These are phyloP conservation scores for Anthophora plumipes DNA, from an alignment of 2,888 invertebrate genomes.

Conservation along the genomic window DNA sequence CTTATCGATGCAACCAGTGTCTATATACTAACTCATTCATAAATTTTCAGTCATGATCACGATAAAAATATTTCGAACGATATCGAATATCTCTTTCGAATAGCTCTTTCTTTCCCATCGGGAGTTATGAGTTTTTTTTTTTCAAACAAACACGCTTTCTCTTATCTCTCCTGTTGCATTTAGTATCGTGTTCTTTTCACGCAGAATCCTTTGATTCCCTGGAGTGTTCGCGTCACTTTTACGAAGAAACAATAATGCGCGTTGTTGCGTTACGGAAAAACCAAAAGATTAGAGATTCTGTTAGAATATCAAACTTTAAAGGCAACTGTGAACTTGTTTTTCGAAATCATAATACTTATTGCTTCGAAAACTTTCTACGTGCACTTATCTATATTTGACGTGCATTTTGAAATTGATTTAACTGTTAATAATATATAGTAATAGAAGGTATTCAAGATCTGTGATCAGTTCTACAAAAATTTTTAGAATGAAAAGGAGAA, in stretches of 20 bases:
- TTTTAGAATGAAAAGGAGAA: too few relatives aligned
- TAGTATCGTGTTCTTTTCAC: slow-evolving; percentile 26
- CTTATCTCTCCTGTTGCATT: slow-evolving; percentile 1
- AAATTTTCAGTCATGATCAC: neutral
- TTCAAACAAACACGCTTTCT: slow-evolving; percentile 10
- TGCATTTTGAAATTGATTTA: too few relatives aligned
- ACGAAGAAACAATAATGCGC: neutral
- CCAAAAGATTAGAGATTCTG: neutral
- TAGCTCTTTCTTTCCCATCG: neutral
- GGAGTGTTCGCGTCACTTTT: neutral
- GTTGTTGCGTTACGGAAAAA: neutral
- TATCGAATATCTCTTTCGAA: too few relatives aligned
- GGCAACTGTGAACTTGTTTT: too few relatives aligned
- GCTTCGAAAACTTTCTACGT: too few relatives aligned
- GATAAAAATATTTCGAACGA: slow-evolving; percentile 7
- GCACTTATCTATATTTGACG: too few relatives aligned
- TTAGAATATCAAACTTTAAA: too few relatives aligned
- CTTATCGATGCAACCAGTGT: neutral
- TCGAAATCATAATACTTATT: too few relatives aligned
- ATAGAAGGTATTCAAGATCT: too few relatives aligned
- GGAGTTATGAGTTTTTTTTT: slow-evolving; percentile 12
- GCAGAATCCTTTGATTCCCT: neutral
- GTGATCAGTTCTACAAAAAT: too few relatives aligned
- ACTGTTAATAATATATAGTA: too few relatives aligned
- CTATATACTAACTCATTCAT: neutral